Base-by-base conservation (phyloP, 2,113 vertebrate species). In the Picathartes gymnocephalus region DNA sequence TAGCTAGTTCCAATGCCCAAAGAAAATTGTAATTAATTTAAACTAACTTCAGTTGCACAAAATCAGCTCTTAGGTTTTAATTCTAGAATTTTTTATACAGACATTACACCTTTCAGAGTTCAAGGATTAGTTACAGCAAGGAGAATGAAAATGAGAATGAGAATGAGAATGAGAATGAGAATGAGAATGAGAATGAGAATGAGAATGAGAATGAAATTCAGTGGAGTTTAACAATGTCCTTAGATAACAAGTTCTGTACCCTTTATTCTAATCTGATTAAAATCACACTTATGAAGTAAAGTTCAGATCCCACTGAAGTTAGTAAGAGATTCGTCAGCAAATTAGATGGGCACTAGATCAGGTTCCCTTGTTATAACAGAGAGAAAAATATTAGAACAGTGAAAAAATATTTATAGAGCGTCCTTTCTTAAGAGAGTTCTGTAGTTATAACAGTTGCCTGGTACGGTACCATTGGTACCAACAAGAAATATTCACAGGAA, bases 401-500 rank as follows among this genome's bases (percentile, higher is more conserved):
- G 24, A 92, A 96, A 83, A 95, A 88, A 90, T 61, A 87, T 66
- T 74, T 97, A 76, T 70, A 95, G 93, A 96, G 74, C 91, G 87
- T 92, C 86, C 40, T 94, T 95, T 96, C 83, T 95, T 69, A 88
- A 93, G 92, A 95, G 83, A 98, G 97, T 95, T 92, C 86, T 96
- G 95, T 92, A 95, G 85, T 94, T 97, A 88, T 88, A 97, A 97
- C 94, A 97, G 83, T 97, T 97, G 95, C 93, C 85, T 95, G 97
- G 94, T 95, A 97, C 81, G 39, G 97, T 98, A 98, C 98, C 98
- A 98, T 97, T 98, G 97, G 98, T 98, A 98, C 97, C 96, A 98
- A 98, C 97, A 97, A 96, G 96, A 98, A 97, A 97, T 97, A 98
- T 98, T 97, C 98, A 97, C 97, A 97, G 97, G 97, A 98, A 98